These are phyloP conservation scores for Glyptemys insculpta DNA, from an alignment of 2,797 vertebrate genomes.

Conservation along the genomic window DNA sequence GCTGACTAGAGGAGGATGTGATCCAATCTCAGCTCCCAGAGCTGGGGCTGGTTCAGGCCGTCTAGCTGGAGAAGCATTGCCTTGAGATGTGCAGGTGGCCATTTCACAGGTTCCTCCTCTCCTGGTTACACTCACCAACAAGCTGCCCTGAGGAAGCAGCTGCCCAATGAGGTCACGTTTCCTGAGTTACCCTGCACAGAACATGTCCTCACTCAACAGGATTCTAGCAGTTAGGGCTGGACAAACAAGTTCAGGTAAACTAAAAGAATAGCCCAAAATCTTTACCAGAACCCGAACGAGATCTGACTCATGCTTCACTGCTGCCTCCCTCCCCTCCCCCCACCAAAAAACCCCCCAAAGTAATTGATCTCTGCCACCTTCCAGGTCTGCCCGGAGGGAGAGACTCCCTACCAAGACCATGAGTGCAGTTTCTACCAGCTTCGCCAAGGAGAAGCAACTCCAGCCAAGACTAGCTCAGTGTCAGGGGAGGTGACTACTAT, in stretches of 20 bases:
- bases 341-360: background rate
- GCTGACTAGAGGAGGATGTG: slow-evolving; percentile 29
- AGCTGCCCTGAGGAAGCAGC: background rate
- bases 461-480: background rate
- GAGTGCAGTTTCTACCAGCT: background rate
- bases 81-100: background rate
- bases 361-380: slow-evolving; percentile 16
- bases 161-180: background rate
- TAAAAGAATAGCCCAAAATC: background rate
- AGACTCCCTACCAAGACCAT: background rate
- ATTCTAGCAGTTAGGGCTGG: background rate
- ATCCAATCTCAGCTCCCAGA: background rate
- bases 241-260: background rate
- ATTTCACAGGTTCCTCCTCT: background rate
- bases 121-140: background rate
- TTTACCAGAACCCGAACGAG: background rate
- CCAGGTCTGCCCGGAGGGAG: background rate
- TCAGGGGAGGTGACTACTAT: background rate
- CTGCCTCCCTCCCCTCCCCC: background rate
- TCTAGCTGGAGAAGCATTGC: background rate
- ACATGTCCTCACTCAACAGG: background rate
- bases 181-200: background rate
- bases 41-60: background rate
- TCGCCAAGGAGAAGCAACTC: background rate
- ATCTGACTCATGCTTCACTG: background rate